Base-by-base conservation (phyloP, 2,888 invertebrate genomes). In the Neria commutata region DNA sequence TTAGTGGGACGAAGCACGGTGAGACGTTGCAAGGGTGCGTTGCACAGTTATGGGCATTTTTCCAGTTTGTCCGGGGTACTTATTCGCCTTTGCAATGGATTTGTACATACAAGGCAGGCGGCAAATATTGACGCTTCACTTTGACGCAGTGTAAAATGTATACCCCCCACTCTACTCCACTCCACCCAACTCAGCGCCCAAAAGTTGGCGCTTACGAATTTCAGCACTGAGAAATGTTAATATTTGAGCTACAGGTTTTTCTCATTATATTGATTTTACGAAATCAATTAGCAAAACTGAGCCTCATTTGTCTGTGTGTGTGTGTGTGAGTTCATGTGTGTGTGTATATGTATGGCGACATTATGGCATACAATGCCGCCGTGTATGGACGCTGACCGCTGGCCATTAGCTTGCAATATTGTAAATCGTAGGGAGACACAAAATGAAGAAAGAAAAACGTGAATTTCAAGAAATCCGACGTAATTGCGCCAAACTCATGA, bases 401-500 rank as follows among this genome's bases (percentile, higher is more conserved):
- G 29, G 6, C 37, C 4, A 46, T 46, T 11, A 21, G 46, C 21
- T 23, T n/a, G 48, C n/a, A n/a, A 33, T 10, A 33, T 10, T 14
- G 8, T 8, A 33, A 33, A 8, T 33, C 33, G 8, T 14, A 33
- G 14, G 14, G 8, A 14, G 33, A 33, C 10, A 14, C 10, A 33
- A 33, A 33, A 33, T 33, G 14, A 8, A 14, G 14, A 14, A 33
- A 33, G 14, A 10, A 33, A 33, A 10, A 10, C 24, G 24, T 48
- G 19, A 17, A n/a, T 52, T 3, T 47, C 14, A 34, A 24, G 42
- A 42, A 37, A n/a, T n/a, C 11, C 37, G 14, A 37, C 37, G n/a
- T 14, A 37, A 37, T 14, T 10, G 66, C 70, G 66, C 51, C 71
- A 67, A 67, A 65, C 67, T 54, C 67, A 65, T 75, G 74, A 70